These are phyloP conservation scores for Xenentodon cancila DNA, from an alignment of 2,797 vertebrate species.

Conservation along the genomic window DNA sequence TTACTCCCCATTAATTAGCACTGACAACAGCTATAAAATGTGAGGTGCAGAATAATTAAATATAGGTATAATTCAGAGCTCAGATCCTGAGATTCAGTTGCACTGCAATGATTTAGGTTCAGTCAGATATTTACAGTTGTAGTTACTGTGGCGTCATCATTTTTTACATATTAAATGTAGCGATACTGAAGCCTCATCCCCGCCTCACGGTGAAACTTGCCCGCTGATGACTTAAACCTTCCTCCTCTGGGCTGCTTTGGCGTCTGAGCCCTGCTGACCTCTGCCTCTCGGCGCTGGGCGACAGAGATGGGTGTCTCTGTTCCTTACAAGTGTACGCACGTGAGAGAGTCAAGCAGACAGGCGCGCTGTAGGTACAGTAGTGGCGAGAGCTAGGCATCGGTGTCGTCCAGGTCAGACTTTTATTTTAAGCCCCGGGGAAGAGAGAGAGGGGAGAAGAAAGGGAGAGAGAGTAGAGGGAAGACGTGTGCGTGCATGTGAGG, in stretches of 20 bases:
- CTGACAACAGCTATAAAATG: neutral
- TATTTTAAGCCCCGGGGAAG: conserved; percentile 75
- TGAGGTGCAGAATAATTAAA: neutral
- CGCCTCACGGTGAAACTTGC: conserved; percentile 22
- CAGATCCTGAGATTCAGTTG: neutral
- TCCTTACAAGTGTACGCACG: conserved; percentile 32
- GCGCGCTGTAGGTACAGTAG: conserved; percentile 78
- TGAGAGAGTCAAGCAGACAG: conserved; percentile 62
- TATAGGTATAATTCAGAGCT: neutral
- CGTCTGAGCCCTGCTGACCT: conserved; percentile 74
- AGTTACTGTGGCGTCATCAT: neutral
- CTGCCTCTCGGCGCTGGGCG: conserved; percentile 65
- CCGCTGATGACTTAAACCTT: conserved; percentile 40
- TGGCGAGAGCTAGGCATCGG: conserved; percentile 73
- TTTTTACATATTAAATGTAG: conserved; percentile 13
- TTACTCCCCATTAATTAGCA: too few species aligned
- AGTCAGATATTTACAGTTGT: neutral
- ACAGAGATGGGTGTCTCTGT: conserved; percentile 67
- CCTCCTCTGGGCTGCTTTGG: conserved; percentile 49
- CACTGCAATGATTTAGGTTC: neutral
- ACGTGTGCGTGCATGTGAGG: conserved; percentile 14
- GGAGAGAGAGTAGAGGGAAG: conserved; percentile 31
- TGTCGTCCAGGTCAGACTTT: conserved; percentile 82
- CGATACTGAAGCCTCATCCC: neutral
- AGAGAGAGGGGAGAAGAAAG: conserved; percentile 47